Conservation (phyloP, 2,797 vertebrate species). For the Mormyrus hasselquistii region DNA sequence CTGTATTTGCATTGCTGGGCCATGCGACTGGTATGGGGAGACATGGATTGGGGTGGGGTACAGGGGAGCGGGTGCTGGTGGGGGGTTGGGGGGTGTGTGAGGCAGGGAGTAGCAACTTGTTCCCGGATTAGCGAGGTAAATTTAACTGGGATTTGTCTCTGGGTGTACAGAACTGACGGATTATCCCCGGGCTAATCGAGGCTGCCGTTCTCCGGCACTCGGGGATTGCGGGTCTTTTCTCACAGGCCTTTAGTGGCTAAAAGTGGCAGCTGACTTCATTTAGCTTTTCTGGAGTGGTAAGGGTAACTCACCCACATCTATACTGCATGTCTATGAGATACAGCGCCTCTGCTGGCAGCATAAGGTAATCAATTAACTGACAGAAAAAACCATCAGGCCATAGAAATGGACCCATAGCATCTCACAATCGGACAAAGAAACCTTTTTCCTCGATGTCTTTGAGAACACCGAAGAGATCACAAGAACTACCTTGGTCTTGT, state of each 20-base stretch:
- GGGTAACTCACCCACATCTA: not conserved
- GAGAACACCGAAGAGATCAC: not conserved
- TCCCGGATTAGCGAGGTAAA: conserved; percentile 67
- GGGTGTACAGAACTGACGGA: conserved; percentile 63
- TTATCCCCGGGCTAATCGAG: conserved; percentile 55
- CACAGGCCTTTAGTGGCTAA: conserved; percentile 15
- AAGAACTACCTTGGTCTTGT: not conserved
- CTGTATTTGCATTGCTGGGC: not conserved
- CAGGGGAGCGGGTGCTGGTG: not conserved
- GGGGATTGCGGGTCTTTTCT: conserved; percentile 39
- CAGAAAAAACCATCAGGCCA: not conserved
- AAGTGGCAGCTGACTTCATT: not conserved
- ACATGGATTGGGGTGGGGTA: not conserved
- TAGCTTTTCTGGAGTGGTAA: not conserved
- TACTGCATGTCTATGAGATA: not conserved
- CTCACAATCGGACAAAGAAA: not conserved
- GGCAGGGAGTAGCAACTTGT: conserved; percentile 30
- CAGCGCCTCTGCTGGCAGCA: not conserved
- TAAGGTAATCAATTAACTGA: not conserved
- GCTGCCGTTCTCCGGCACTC: conserved; percentile 40
- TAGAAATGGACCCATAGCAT: not conserved
- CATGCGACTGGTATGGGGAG: not conserved
- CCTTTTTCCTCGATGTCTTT: not conserved
- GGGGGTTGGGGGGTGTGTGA: conserved; percentile 2
- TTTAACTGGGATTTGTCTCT: conserved; percentile 66